Conservation (phyloP, 2,113 vertebrate species). For the Mionectes macconnelli region DNA sequence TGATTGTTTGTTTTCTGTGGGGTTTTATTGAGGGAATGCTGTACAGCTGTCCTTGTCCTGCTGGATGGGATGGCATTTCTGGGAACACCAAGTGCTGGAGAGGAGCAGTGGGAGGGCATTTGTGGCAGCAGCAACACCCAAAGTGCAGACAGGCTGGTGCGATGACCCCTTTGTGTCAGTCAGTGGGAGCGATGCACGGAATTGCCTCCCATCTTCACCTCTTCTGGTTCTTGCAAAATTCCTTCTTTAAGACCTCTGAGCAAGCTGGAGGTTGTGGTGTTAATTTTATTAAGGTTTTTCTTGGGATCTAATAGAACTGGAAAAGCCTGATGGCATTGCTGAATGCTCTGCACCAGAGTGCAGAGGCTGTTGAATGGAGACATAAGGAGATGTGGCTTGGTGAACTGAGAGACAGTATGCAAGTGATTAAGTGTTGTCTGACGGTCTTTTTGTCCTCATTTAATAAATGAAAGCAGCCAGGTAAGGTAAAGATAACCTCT, state of each 20-base stretch:
- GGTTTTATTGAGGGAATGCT: background rate
- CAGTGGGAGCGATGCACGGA: background rate
- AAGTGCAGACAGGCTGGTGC: background rate
- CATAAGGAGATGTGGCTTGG: background rate
- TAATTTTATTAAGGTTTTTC: background rate
- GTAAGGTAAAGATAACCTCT: background rate
- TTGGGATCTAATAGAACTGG: background rate
- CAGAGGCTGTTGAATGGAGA: background rate
- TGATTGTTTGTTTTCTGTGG: background rate
- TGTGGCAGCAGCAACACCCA: background rate
- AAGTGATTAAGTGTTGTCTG: background rate
- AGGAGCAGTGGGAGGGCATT: fast-evolving
- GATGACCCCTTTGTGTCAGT: background rate
- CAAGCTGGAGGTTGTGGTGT: background rate
- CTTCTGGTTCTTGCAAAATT: background rate
- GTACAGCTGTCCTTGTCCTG: background rate
- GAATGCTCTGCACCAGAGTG: background rate
- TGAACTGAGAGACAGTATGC: background rate
- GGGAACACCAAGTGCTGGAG: fast-evolving
- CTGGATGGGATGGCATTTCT: background rate
- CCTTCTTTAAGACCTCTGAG: background rate
- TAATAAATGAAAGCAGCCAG: background rate
- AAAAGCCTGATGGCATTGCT: background rate
- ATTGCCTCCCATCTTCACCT: background rate
- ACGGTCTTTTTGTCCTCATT: background rate